Conservation (phyloP, 2,797 vertebrate genomes). For the Esox lucius region DNA sequence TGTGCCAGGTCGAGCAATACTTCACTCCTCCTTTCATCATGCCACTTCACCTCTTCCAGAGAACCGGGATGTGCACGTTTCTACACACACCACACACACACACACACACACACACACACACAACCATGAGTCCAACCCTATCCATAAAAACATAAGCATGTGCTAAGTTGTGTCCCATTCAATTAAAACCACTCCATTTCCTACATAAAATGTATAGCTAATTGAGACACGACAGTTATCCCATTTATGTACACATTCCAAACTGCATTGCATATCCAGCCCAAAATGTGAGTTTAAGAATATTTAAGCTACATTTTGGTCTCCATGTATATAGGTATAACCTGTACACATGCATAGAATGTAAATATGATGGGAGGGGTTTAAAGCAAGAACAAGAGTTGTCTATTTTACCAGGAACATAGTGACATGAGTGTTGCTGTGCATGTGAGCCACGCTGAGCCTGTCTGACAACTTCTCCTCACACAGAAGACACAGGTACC, state of each 20-base stretch:
- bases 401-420: conserved; percentile 55
- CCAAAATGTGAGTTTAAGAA: no score
- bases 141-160: background rate
- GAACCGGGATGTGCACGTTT: conserved; percentile 50
- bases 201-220: background rate
- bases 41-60: background rate
- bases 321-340: background rate
- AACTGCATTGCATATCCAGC: no score
- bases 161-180: background rate
- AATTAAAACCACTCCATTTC: no score
- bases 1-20: conserved; percentile 62
- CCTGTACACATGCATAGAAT: background rate
- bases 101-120: conserved; percentile 22
- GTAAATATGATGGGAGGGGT: background rate
- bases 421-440: conserved; percentile 55
- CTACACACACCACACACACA: no score
- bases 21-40: conserved; percentile 16
- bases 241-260: no score
- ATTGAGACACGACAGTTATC: no score
- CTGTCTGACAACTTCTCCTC: conserved; percentile 23
- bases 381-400: background rate
- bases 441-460: conserved; percentile 39
- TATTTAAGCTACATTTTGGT: no score
- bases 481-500: conserved; percentile 65
- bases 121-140: background rate